phyloP scores from a whole-genome alignment of 2,888 invertebrate species.

The Sepioteuthis lessoniana region DNA sequence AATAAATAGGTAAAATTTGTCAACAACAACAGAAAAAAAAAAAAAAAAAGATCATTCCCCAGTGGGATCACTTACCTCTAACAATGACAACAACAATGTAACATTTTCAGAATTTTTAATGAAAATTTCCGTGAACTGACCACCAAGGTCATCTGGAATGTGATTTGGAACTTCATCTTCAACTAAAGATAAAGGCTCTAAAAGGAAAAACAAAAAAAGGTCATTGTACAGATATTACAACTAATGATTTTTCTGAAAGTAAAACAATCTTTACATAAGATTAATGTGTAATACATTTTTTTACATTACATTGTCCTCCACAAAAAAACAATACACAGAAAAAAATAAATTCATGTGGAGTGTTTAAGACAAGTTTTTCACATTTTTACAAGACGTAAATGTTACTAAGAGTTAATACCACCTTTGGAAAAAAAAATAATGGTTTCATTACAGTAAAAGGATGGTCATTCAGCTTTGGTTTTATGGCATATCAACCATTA shows the following conservation, averaged over 20 bases:
- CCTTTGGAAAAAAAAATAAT: no score
- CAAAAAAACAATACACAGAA: no score
- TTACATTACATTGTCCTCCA: no score
- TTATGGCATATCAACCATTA: no score
- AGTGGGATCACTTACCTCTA: slow-evolving; percentile 79
- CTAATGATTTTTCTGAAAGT: not conserved
- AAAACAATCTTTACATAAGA: not conserved
- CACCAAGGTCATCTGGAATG: slow-evolving; percentile 74
- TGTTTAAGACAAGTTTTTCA: no score
- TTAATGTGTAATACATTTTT: no score
- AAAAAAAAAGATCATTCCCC: not conserved
- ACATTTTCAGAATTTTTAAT: slow-evolving; percentile 91
- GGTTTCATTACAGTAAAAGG: no score
- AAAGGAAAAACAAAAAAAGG: not conserved
- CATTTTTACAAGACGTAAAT: no score
- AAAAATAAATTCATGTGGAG: no score
- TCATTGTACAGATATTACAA: not conserved
- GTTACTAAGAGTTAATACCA: no score
- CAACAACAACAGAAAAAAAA: not conserved
- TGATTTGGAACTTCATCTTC: slow-evolving; percentile 63
- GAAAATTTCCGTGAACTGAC: slow-evolving; percentile 93
- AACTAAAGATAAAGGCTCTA: slow-evolving; percentile 51
- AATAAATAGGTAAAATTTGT: not conserved
- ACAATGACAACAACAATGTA: slow-evolving; percentile 84
- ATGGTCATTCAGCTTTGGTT: no score